Evolutionary conservation across 2,888 invertebrate genomes (phyloP).

Genomic region (Neoaliturus tenellus): DNA sequence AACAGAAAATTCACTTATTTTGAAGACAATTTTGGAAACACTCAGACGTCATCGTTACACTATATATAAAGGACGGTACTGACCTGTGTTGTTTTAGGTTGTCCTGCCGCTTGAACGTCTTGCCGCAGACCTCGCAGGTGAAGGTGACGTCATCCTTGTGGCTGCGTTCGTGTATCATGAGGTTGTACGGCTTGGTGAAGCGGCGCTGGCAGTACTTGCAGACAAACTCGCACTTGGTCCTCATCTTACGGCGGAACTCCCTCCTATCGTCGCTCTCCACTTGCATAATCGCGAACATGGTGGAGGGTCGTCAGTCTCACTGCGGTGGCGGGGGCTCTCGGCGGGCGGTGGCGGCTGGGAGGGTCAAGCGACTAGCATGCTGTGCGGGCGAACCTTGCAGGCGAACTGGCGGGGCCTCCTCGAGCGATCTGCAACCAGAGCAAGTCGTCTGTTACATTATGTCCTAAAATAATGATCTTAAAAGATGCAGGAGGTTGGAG

Average conservation of each 20-base stretch:
- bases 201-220: slow-evolving; percentile 98
- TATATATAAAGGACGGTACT: too few relatives aligned
- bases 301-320: slow-evolving; percentile 69
- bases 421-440: not conserved
- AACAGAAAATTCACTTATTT: too few relatives aligned
- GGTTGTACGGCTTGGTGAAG: slow-evolving; percentile 99
- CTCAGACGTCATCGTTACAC: too few relatives aligned
- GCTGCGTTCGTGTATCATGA: slow-evolving; percentile 98
- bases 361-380: not conserved
- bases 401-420: not conserved
- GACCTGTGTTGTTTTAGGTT: slow-evolving; percentile 95
- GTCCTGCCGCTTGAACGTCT: slow-evolving; percentile 98
- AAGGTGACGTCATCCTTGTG: slow-evolving; percentile 98
- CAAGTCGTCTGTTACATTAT: too few relatives aligned
- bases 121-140: slow-evolving; percentile 98
- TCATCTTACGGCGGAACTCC: slow-evolving; percentile 92
- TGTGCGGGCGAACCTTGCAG: not conserved
- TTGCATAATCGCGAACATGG: slow-evolving; percentile 94
- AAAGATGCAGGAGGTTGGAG: too few relatives aligned
- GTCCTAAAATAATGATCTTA: too few relatives aligned
- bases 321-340: slow-evolving; percentile 9
- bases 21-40: too few relatives aligned
- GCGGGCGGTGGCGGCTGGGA: not conserved
- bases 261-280: slow-evolving; percentile 91
- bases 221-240: slow-evolving; percentile 96